phyloP scores from a whole-genome alignment of 2,888 invertebrate species.

The Lycaena phlaeas region DNA sequence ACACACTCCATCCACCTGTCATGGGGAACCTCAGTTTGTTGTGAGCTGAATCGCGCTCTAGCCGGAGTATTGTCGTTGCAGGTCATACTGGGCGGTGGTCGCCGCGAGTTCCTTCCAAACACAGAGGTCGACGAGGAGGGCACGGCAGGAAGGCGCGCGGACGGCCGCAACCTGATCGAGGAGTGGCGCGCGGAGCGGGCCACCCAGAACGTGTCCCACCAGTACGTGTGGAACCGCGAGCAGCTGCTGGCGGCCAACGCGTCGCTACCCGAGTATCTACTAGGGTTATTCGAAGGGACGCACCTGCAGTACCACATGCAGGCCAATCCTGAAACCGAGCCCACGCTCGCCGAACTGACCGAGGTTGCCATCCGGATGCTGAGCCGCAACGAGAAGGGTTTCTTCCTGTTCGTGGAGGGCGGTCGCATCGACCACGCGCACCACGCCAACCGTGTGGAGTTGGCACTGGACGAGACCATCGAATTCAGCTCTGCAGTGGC shows the following conservation, averaged over 20 bases:
- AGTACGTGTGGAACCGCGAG: slow-evolving; percentile 5
- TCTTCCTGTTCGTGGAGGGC: slow-evolving; percentile 78
- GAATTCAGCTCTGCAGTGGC: slow-evolving; percentile 71
- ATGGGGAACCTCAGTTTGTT: too few species aligned
- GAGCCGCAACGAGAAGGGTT: slow-evolving; percentile 73
- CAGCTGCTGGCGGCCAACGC: neutral
- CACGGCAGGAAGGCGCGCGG: neutral
- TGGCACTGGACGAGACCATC: slow-evolving; percentile 76
- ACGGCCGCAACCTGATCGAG: neutral
- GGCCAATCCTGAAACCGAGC: neutral
- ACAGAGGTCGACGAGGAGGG: slow-evolving; percentile 1
- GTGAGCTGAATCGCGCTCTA: too few species aligned
- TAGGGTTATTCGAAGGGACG: slow-evolving; percentile 1
- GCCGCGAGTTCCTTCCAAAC: neutral
- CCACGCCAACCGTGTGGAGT: slow-evolving; percentile 61
- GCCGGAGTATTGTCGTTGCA: too few species aligned
- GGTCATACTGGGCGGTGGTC: slow-evolving; percentile 4
- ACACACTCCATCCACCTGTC: too few species aligned
- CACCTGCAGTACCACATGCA: neutral
- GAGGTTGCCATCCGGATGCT: slow-evolving; percentile 76
- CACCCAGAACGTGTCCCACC: neutral
- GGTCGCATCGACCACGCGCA: slow-evolving; percentile 75
- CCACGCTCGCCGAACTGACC: slow-evolving; percentile 16
- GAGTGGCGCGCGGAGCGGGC: neutral
- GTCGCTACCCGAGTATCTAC: slow-evolving; percentile 1